These are phyloP conservation scores for Heterotilapia buettikoferi DNA, from an alignment of 2,113 vertebrate species.

Conservation along the genomic window DNA sequence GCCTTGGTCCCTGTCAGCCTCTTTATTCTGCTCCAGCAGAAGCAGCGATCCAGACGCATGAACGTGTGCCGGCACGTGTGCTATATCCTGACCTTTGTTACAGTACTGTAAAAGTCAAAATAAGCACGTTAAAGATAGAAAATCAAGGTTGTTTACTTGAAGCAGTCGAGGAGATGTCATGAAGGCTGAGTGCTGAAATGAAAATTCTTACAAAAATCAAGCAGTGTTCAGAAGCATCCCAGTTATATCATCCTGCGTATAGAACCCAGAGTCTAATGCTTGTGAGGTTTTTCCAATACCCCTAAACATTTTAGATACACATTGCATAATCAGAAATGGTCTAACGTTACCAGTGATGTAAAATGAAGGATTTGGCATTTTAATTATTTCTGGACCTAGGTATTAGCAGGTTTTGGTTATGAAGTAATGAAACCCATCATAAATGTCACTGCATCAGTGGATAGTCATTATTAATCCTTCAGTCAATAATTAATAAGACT, in stretches of 20 bases:
- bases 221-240: neutral
- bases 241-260: neutral
- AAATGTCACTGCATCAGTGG: neutral
- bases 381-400: fast-evolving
- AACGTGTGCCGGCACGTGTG: neutral
- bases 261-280: neutral
- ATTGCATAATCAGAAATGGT: neutral
- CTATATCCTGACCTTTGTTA: neutral
- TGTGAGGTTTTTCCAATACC: neutral
- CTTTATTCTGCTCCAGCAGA: neutral
- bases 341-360: neutral
- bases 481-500: neutral
- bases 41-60: neutral
- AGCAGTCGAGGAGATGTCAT: neutral
- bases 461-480: neutral
- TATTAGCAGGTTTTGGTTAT: neutral
- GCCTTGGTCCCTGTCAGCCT: neutral
- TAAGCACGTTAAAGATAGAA: neutral
- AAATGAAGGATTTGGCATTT: neutral
- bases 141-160: neutral
- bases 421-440: neutral
- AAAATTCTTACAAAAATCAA: neutral
- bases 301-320: neutral
- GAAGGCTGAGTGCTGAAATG: neutral
- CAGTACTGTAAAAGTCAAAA: neutral